A percentile compares a stretch with the other conserved stretches of the same genome.
These are phyloP conservation scores for Ischnus inquisitorius DNA, from an alignment of 2,888 invertebrate species.

Conservation along the genomic window DNA sequence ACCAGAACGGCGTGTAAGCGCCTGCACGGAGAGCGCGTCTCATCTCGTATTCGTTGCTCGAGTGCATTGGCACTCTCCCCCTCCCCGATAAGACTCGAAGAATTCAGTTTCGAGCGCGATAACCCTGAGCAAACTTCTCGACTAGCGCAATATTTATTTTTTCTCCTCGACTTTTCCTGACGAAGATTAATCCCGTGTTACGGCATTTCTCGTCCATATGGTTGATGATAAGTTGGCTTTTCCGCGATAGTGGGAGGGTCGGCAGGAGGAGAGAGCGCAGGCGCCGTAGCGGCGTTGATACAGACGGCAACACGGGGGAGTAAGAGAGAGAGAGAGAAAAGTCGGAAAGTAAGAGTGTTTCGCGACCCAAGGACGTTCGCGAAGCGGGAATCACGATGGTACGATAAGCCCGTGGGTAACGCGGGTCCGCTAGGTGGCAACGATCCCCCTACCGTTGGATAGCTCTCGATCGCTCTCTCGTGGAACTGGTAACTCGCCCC, in stretches of 20 bases:
- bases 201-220: constrained; percentile 44
- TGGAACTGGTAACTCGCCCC: constrained; percentile 24
- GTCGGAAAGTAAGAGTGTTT: constrained; percentile 80
- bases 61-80: constrained; percentile 43
- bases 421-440: constrained; percentile 78
- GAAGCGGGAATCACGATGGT: constrained; percentile 81
- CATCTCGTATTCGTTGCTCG: constrained; percentile 3
- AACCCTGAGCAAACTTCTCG: constrained; percentile 50
- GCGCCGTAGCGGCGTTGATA: constrained; percentile 36
- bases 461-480: constrained; percentile 47
- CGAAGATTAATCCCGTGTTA: constrained; percentile 13
- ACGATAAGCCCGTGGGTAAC: constrained; percentile 77
- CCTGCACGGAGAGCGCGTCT: not conserved
- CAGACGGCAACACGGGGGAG: constrained; percentile 53
- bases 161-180: not conserved
- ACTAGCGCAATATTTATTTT: constrained; percentile 34
- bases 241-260: constrained; percentile 54
- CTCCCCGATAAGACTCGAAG: constrained; percentile 40
- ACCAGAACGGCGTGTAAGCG: not conserved
- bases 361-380: constrained; percentile 80
- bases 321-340: constrained; percentile 70
- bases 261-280: constrained; percentile 32
- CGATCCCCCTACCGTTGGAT: constrained; percentile 72
- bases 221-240: constrained; percentile 37
- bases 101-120: constrained; percentile 37